Percentiles rank a stretch among this genome's conserved stretches.
Evolutionary conservation across 2,797 vertebrate genomes (phyloP).

Genomic region (Brotula barbata): DNA sequence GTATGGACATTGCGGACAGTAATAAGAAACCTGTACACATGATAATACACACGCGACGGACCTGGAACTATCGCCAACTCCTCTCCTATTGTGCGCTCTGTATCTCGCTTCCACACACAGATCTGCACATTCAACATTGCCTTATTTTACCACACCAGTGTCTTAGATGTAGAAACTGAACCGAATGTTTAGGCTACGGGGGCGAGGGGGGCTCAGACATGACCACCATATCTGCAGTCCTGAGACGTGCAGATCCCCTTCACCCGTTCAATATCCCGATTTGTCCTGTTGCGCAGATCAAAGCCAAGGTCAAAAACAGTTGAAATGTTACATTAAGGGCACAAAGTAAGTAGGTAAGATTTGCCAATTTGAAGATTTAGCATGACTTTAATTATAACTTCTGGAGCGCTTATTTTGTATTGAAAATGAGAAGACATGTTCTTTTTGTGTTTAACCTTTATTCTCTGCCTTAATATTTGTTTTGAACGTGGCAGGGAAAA

Average conservation of each 20-base stretch:
- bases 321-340: no score
- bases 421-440: constrained; percentile 29
- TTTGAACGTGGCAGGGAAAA: constrained; percentile 40
- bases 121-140: constrained; percentile 44
- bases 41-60: constrained; percentile 14
- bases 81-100: constrained; percentile 12
- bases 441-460: constrained; percentile 57
- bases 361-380: constrained; percentile 11
- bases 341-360: constrained; percentile 4
- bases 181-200: constrained; percentile 10
- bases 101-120: constrained; percentile 37
- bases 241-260: constrained; percentile 8
- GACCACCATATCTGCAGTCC: neutral
- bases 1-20: constrained; percentile 19
- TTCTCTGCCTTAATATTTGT: constrained; percentile 53
- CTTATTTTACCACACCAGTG: constrained; percentile 40
- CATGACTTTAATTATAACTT: constrained; percentile 60
- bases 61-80: constrained; percentile 19
- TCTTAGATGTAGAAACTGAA: constrained; percentile 21
- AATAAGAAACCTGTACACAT: constrained; percentile 22
- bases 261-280: constrained; percentile 1
- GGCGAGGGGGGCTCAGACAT: neutral
- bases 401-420: constrained; percentile 40
- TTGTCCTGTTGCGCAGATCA: constrained; percentile 14
- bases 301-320: neutral